phyloP scores from a whole-genome alignment of 2,113 vertebrate genomes.

The Dipodomys ordii region DNA sequence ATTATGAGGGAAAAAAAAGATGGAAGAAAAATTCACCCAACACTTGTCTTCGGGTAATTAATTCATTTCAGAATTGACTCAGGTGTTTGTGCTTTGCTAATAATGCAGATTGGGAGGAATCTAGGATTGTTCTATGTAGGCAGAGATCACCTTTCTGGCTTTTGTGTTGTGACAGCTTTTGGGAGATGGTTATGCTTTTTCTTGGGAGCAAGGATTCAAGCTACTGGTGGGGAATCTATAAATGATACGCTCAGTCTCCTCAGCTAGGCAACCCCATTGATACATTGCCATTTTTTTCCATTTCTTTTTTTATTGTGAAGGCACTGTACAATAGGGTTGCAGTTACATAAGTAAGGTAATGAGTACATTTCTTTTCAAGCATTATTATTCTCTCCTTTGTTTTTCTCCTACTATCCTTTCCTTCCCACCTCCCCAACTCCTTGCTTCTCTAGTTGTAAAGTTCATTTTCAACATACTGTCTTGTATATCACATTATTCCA shows the following conservation, averaged over 20 bases:
- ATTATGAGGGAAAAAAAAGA: slow-evolving; percentile 62
- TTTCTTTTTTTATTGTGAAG: no score
- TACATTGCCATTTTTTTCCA: background rate
- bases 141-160: background rate
- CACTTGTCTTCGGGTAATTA: slow-evolving; percentile 76
- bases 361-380: no score
- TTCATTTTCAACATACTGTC: no score
- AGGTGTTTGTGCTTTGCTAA: slow-evolving; percentile 47
- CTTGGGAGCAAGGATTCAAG: background rate
- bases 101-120: background rate
- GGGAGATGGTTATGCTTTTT: background rate
- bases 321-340: no score
- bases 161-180: slow-evolving; percentile 7
- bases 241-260: background rate
- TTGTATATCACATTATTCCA: no score
- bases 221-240: background rate
- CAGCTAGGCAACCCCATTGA: background rate
- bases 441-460: no score
- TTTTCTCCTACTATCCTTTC: no score
- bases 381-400: no score
- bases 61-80: slow-evolving; percentile 67
- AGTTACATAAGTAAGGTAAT: no score
- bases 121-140: background rate
- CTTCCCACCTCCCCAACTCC: no score
- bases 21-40: slow-evolving; percentile 65